Conservation (phyloP, 1,140 invertebrate species). For the Drosophila equinoxialis region DNA sequence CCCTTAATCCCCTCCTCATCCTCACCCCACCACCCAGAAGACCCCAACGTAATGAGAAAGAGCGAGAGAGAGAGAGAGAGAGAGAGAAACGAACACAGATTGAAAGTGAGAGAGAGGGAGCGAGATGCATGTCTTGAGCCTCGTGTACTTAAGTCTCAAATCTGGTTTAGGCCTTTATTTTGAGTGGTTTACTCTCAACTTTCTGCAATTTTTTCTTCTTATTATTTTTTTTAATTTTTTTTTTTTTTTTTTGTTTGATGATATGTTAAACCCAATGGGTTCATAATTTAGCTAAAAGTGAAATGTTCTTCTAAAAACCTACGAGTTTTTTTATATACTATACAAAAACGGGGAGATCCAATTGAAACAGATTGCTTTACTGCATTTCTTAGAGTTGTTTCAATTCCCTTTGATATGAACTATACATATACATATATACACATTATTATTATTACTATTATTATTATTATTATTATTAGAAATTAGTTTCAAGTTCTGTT, state of each 20-base stretch:
- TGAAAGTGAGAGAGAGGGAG: not conserved
- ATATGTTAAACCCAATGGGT: conserved; percentile 57
- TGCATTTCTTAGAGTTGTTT: not conserved
- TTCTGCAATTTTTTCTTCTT: not conserved
- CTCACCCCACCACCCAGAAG: not conserved
- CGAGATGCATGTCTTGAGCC: not conserved
- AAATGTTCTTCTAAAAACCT: conserved; percentile 10
- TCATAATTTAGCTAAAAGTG: conserved; percentile 26
- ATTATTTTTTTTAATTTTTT: conserved; percentile 3
- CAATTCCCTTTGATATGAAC: not conserved
- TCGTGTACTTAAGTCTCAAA: conserved; percentile 59
- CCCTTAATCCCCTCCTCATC: conserved; percentile 4
- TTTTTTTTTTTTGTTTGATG: conserved; percentile 37
- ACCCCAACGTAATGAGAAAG: conserved; percentile 15
- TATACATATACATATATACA: conserved; percentile 42
- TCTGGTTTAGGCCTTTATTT: conserved; percentile 26
- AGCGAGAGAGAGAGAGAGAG: not conserved
- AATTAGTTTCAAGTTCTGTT: conserved; percentile 71
- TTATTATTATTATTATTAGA: conserved; percentile 66
- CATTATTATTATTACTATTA: conserved; percentile 30
- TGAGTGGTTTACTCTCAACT: conserved; percentile 34
- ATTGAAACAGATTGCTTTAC: not conserved
- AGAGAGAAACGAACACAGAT: not conserved
- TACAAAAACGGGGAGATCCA: not conserved
- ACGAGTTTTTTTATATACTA: conserved; percentile 32